Base-by-base conservation (phyloP, 1,140 invertebrate species). In the Trichoplusia ni region DNA sequence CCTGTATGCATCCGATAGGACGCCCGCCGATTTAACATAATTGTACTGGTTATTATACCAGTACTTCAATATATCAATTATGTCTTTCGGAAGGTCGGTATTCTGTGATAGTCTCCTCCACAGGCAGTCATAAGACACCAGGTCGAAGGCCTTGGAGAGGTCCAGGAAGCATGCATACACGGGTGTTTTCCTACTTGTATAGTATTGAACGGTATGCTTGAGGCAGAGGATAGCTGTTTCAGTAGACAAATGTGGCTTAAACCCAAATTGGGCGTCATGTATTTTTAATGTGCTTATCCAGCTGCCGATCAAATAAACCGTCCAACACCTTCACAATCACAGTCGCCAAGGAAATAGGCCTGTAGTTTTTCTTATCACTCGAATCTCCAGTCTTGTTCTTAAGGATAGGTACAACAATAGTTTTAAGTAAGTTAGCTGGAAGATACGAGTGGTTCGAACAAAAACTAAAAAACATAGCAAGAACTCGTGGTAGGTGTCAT, bases 241-340 rank as follows among this genome's bases (percentile, higher is more conserved):
- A 2, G 51, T 65, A 0, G 63, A 65, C 11, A 65, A 9, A 8
- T 27, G 40, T 7, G 42, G 29, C 9, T 44, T 25, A 38, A 65
- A 58, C 3, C 63, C 44, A 58, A 65, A 65, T 29, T 65, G 63
- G 2, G 63, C 27, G 35, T 65, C 51, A 21, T 37, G 19, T 4
- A 64, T n/a, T 2, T 19, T 25, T 14, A 9, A 29, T 25, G 9
- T 51, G 14, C 27, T 19, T 37, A 11, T 6, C 13, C 25, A 56
- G 11, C 25, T 18, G 18, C 18, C 11, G 21, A 38, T 64, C 31
- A 11, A 64, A 19, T 38, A 58, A 8, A n/a, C 51, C 27, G 25
- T 64, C 47, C 13, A 47, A 13, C 7, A 47, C 44, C 37, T 64
- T 64, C 2, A 38, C 47, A 35, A 40, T 14, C 14, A 64, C 31